Conservation (phyloP, 2,888 invertebrate genomes). For the Caenorhabditis sinica region DNA sequence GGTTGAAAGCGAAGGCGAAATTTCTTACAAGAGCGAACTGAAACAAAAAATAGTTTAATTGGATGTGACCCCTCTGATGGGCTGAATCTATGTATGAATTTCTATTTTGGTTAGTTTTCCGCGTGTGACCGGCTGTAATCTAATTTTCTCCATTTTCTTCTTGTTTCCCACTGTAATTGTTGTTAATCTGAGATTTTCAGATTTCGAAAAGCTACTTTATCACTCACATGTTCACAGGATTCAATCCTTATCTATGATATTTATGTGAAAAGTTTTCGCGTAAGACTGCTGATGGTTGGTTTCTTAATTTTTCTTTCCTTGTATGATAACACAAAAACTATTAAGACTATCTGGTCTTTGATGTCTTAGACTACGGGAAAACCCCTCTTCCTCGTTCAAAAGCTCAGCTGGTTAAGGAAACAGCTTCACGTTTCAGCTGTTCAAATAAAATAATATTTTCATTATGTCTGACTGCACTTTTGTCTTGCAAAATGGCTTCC, state of each 20-base stretch:
- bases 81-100: background rate
- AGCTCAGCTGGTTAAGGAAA: background rate
- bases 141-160: background rate
- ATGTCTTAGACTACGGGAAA: conserved; percentile 11
- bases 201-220: conserved; percentile 19
- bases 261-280: background rate
- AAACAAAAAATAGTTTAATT: conserved; percentile 42
- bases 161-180: background rate
- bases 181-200: conserved; percentile 7
- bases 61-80: background rate
- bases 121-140: background rate
- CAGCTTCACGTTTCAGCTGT: conserved; percentile 27
- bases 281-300: conserved; percentile 28
- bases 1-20: conserved; percentile 83
- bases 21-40: conserved; percentile 82
- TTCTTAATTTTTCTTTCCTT: conserved; percentile 11
- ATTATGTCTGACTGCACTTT: conserved; percentile 18
- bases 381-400: conserved; percentile 8
- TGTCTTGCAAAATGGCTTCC: conserved; percentile 3
- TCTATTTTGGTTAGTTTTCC: background rate
- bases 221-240: conserved; percentile 6
- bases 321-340: conserved; percentile 16
- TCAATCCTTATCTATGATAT: background rate
- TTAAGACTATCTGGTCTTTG: conserved; percentile 9
- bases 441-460: conserved; percentile 26